Percentiles rank a stretch among this genome's conserved stretches.
phyloP scores from a whole-genome alignment of 2,888 invertebrate species.

The Entomobrya proxima region DNA sequence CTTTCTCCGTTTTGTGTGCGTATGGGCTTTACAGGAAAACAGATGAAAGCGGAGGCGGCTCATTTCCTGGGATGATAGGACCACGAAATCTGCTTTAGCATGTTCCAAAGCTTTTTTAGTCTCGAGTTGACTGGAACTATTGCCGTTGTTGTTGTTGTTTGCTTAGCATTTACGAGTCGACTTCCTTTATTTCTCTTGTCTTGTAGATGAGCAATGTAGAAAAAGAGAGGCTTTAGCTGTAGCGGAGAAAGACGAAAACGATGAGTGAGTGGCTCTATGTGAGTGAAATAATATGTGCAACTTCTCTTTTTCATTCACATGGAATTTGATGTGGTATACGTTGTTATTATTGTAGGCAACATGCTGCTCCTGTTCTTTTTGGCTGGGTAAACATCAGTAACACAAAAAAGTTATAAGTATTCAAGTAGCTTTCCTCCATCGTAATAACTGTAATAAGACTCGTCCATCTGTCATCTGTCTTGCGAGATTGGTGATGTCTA shows the following conservation, averaged over 20 bases:
- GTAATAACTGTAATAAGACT: constrained; percentile 55
- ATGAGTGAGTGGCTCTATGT: constrained; percentile 35
- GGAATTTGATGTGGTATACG: constrained; percentile 32
- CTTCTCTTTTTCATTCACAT: constrained; percentile 43
- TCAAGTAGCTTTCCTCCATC: constrained; percentile 46
- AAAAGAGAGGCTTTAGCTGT: not conserved
- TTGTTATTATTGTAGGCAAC: constrained; percentile 35
- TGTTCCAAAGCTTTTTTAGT: constrained; percentile 22
- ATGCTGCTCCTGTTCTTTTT: constrained; percentile 35
- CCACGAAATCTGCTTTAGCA: constrained; percentile 33
- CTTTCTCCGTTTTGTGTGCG: constrained; percentile 32
- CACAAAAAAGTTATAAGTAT: constrained; percentile 41
- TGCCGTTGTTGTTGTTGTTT: constrained; percentile 53
- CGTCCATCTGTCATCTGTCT: constrained; percentile 65
- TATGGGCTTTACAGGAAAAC: constrained; percentile 48
- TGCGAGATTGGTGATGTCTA: constrained; percentile 50
- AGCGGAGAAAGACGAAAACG: not conserved
- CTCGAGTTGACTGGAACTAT: not conserved
- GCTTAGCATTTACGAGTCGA: constrained; percentile 48
- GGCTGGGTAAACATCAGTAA: constrained; percentile 7
- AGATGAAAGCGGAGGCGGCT: constrained; percentile 63
- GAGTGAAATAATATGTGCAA: constrained; percentile 54
- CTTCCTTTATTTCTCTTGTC: constrained; percentile 41
- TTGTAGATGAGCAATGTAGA: constrained; percentile 24
- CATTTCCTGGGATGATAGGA: constrained; percentile 62